Evolutionary conservation across 92 coral and sea anemone species (phyloP), one percentile per base, ranked within the genome.

Genomic region (Zoanthus solanderi): DNA sequence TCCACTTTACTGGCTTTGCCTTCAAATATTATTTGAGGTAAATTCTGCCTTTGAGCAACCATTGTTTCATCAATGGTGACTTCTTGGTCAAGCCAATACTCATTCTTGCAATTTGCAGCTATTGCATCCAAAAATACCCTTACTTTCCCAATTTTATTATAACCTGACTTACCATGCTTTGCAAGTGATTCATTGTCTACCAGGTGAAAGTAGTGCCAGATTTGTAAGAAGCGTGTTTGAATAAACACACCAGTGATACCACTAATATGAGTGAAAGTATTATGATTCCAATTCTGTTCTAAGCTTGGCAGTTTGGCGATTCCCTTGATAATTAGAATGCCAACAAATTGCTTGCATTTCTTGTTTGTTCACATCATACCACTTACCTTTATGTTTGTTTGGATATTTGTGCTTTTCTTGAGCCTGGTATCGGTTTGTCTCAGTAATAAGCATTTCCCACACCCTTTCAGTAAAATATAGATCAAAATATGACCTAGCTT

Each of bases 11-110:
- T 45, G 93, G 93, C 56, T 91, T 91, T 81, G 58, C 86, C 37
- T 91, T 88, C 45, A 91, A 61, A 16, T 88, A 91, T 28, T 88
- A 91, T 78, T 91, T 91, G 83, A 76, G 89, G 7, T 87, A 68
- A 1, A 88, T 76, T 2, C 87, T 34, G 3, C 91, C 87, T 65
- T 88, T 88, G 91, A 7, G 91, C 91, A n/a, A 91, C 89, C 94
- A 84, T 88, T 7, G 94, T 91, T 66, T 91, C 89, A 37, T 91
- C 91, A n/a, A 83, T 91, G 30, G 91, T 16, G 0, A 88, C 71
- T 46, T 87, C 83, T 7, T 68, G 45, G 45, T 79, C 84, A 0
- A 91, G 87, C 13, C 77, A 32, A 68, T 91, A 87, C 63, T 75
- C 82, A 0, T 9, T 18, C 28, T 72, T 5, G 11, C 81, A 76